A percentile compares a stretch with the other conserved stretches of the same genome.
phyloP scores from a whole-genome alignment of 1,140 invertebrate genomes.

The Ceratosolen solmsi region DNA sequence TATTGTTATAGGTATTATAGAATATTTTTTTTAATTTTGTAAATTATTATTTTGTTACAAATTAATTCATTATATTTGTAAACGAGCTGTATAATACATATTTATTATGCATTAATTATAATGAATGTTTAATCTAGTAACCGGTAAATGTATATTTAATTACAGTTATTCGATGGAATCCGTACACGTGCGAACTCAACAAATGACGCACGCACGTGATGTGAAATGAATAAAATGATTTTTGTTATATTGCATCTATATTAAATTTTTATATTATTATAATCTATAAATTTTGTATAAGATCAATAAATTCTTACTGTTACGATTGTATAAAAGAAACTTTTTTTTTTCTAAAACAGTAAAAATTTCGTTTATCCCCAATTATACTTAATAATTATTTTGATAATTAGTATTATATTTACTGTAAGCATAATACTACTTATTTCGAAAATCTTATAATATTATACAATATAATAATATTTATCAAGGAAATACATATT shows the following conservation, averaged over 20 bases:
- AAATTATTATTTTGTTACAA: background rate
- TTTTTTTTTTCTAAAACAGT: too few species aligned
- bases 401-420: too few species aligned
- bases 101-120: background rate
- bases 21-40: background rate
- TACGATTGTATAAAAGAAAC: too few species aligned
- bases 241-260: background rate
- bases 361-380: too few species aligned
- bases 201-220: background rate
- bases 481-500: too few species aligned
- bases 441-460: too few species aligned
- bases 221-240: background rate
- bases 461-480: too few species aligned
- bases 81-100: background rate
- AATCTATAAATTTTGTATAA: too few species aligned
- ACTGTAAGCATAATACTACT: too few species aligned
- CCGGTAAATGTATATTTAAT: conserved; percentile 24
- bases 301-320: too few species aligned
- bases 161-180: conserved; percentile 33
- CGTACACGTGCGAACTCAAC: conserved; percentile 28
- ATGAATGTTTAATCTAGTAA: conserved; percentile 28
- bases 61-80: background rate
- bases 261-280: background rate
- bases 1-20: background rate
- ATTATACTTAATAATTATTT: too few species aligned